Evolutionary conservation across 2,113 vertebrate species (phyloP), one percentile per base, ranked within the genome.

Genomic region (Dinomys branickii): DNA sequence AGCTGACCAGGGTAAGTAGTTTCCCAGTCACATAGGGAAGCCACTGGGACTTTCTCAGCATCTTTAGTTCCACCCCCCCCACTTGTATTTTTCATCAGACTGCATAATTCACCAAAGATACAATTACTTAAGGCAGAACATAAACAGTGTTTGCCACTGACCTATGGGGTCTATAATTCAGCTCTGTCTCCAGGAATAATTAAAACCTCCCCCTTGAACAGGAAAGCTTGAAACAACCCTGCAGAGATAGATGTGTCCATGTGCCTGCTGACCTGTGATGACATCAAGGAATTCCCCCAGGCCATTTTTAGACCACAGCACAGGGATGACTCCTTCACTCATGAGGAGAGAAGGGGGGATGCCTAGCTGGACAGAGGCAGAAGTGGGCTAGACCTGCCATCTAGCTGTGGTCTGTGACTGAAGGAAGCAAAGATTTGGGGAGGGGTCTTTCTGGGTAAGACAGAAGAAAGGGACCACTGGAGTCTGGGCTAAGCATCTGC

Each of bases 121-220:
- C 87, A 91, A 87, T 95, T 95, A 96, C 97, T 87, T 81, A 90
- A 84, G 38, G 81, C 82, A 92, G 85, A 96, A 67, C 77, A 85
- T 84, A 89, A 95, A 84, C 84, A 93, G 82, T 35, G 67, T 17
- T 6, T 58, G 80, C 75, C 92, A 61, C 3, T 1, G 0, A 14
- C 61, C 56, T 0, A 0, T 38, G 78, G 78, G 87, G 94, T 82
- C 95, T 83, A 6, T 91, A 94, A 96, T 85, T 97, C 88, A 97
- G 78, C n/a, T 41, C 5, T 10, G 33, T 89, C 95, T 96, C 88
- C 9, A 14, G 67, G 85, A 93, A 85, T 94, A 88, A 96, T 96
- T 93, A 94, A 88, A 96, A 59, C 83, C 56, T 95, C 73, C 89
- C 84, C 87, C 59, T 44, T 2, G 6, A 94, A 83, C 67, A 95